Conservation (phyloP, 1,140 invertebrate genomes). For the Vanessa tameamea region DNA sequence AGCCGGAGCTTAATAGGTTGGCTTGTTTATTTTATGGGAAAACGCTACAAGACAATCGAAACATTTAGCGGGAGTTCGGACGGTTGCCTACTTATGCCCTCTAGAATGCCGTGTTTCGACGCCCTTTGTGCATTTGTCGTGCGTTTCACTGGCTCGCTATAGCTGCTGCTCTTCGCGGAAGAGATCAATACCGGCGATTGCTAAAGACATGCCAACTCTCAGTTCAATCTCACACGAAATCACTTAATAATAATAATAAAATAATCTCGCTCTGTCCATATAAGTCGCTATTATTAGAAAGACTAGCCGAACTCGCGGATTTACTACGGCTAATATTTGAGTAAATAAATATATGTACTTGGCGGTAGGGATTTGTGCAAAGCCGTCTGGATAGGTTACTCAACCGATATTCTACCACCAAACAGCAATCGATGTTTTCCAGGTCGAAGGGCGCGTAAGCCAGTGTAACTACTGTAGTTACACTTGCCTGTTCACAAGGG, state of each 20-base stretch:
- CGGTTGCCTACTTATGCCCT: conserved; percentile 37
- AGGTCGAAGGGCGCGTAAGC: too few species aligned
- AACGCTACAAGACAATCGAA: conserved; percentile 19
- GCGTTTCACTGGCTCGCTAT: conserved; percentile 58
- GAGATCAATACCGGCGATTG: conserved; percentile 59
- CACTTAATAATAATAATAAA: conserved; percentile 20
- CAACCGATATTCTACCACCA: too few species aligned
- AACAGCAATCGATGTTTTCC: too few species aligned
- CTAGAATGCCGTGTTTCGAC: conserved; percentile 55
- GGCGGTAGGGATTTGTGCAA: too few species aligned
- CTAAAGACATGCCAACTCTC: conserved; percentile 48
- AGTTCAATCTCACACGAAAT: conserved; percentile 60
- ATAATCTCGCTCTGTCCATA: neutral
- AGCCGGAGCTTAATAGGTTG: conserved; percentile 15
- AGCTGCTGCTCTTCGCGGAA: conserved; percentile 62
- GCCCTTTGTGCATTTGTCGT: conserved; percentile 69
- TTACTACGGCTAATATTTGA: too few species aligned
- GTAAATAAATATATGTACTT: too few species aligned
- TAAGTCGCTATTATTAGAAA: neutral
- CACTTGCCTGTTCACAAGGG: too few species aligned
- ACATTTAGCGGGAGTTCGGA: conserved; percentile 7
- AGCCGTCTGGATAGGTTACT: too few species aligned
- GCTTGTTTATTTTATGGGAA: conserved; percentile 16
- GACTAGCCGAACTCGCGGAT: neutral
- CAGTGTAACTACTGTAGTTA: too few species aligned